A percentile compares a stretch with the other conserved stretches of the same genome.
Evolutionary conservation across 2,888 invertebrate species (phyloP).

Genomic region (Leucoptera coffeella): DNA sequence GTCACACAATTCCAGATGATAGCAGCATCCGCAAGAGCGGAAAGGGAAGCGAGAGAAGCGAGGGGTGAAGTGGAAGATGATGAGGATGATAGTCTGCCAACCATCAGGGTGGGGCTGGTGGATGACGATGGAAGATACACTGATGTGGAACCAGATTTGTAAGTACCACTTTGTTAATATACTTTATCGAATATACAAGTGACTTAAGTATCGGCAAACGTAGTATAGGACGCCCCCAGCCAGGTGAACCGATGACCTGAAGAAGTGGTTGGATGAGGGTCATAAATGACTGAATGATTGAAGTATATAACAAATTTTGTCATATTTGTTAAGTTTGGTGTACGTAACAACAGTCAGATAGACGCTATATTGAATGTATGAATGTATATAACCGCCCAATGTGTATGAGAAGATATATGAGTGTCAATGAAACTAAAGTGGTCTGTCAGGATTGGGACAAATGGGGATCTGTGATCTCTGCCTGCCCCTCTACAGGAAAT

Average conservation of each 20-base stretch:
- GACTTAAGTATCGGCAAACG: neutral
- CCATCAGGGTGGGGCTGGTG: constrained; percentile 38
- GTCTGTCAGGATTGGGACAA: no score
- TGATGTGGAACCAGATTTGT: constrained; percentile 42
- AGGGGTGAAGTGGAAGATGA: constrained; percentile 41
- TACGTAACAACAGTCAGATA: no score
- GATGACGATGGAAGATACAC: constrained; percentile 42
- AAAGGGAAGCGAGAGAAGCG: constrained; percentile 39
- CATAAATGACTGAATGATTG: neutral
- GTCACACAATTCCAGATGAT: constrained; percentile 43
- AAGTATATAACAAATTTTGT: neutral
- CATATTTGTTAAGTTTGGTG: neutral
- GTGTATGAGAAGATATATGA: no score
- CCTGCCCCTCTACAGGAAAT: no score
- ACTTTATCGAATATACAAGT: no score
- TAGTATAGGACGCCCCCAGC: neutral
- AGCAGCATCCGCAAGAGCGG: constrained; percentile 40
- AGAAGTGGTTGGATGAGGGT: neutral
- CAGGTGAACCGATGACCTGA: neutral
- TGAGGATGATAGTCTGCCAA: constrained; percentile 37
- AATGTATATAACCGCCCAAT: no score
- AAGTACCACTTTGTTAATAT: no score
- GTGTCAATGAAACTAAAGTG: no score
- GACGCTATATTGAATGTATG: no score
- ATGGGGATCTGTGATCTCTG: no score